phyloP scores from a whole-genome alignment of 2,797 vertebrate species.

The Anguilla megastoma region DNA sequence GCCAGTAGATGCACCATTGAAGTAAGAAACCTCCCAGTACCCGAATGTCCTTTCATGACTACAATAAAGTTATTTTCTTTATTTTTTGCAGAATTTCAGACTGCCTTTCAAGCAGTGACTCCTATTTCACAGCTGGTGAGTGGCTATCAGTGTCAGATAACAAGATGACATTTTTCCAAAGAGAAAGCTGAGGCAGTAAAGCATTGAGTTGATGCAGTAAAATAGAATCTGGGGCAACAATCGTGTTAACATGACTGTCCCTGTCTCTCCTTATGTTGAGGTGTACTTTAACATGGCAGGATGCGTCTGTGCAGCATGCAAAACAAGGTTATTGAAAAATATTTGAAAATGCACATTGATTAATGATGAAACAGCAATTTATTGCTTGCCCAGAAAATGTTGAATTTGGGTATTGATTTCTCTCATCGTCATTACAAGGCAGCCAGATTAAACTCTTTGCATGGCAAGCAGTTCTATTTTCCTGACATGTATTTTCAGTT shows the following conservation, averaged over 20 bases:
- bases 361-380: background rate
- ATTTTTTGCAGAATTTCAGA: background rate
- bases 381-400: background rate
- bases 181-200: constrained; percentile 9
- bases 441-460: background rate
- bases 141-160: constrained; percentile 22
- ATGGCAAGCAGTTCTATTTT: background rate
- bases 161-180: constrained; percentile 12
- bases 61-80: constrained; percentile 16
- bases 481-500: constrained; percentile 1
- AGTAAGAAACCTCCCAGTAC: constrained; percentile 5
- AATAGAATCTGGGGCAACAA: background rate
- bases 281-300: background rate
- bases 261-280: background rate
- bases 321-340: background rate
- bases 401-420: constrained; percentile 4
- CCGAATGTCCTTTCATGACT: background rate
- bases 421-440: background rate
- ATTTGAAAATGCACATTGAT: background rate
- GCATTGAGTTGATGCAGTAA: background rate
- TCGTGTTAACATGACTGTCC: background rate
- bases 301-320: background rate
- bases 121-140: constrained; percentile 15
- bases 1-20: constrained; percentile 21
- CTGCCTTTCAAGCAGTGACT: background rate